Evolutionary conservation across 2,888 invertebrate species (phyloP).

Genomic region (Syrista parreyssii): DNA sequence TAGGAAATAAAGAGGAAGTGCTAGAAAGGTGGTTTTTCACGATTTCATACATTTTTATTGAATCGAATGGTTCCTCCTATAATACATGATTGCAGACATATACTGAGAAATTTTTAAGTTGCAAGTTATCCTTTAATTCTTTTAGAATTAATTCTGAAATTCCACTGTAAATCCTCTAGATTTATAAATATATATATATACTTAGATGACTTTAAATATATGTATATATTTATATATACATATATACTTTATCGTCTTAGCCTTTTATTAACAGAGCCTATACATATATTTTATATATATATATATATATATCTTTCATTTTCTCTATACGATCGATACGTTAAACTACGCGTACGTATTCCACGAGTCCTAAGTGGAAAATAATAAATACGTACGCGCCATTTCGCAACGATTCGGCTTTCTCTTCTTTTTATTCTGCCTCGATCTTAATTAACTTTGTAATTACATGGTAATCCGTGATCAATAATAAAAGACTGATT

Average conservation of each 20-base stretch:
- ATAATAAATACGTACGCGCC: neutral
- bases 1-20: neutral
- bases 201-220: neutral
- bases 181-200: no score
- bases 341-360: neutral
- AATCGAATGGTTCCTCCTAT: constrained; percentile 59
- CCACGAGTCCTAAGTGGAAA: no score
- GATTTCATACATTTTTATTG: constrained; percentile 57
- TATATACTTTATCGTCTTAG: constrained; percentile 32
- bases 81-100: constrained; percentile 63
- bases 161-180: constrained; percentile 50
- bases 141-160: constrained; percentile 56
- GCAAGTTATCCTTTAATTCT: constrained; percentile 56
- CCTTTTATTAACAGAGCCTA: constrained; percentile 57
- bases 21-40: neutral
- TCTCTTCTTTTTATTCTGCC: constrained; percentile 15
- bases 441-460: constrained; percentile 32
- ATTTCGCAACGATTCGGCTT: constrained; percentile 11
- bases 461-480: constrained; percentile 35
- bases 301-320: neutral
- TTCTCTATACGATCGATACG: neutral
- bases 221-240: constrained; percentile 37
- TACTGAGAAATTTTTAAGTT: constrained; percentile 59
- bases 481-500: constrained; percentile 25
- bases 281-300: constrained; percentile 23